Base-by-base conservation (phyloP, 2,888 invertebrate species). In the Tanypteryx hageni region DNA sequence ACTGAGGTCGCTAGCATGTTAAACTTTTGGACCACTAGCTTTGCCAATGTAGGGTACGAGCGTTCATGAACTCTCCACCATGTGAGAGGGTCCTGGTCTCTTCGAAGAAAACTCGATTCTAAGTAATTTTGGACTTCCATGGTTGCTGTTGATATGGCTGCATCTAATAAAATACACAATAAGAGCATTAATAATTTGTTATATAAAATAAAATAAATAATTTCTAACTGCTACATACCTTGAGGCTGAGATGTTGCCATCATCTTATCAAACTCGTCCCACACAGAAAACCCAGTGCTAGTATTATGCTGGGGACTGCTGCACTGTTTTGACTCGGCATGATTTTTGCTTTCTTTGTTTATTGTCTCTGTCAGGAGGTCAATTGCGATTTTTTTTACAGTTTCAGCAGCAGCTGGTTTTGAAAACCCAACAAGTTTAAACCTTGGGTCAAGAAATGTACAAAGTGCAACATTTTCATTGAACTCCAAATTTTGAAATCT, bases 191-290 rank as follows among this genome's bases (percentile, higher is more conserved):
- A 44, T 5, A 44, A 44, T 44, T 44, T 44, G 44, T 44, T 5
- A 44, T 44, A 5, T 44, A 3, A 44, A 3, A 3, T 44, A 44
- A 1, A 44, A 44, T 44, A 44, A 44, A 44, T 44, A 44, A 44
- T 44, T n/a, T 44, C 44, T 1, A 44, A 3, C 44, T 44, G n/a
- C n/a, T n/a, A n/a, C n/a, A n/a, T 83, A 10, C 83, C 83, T 9
- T 57, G 83, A 18, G 83, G 83, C 57, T 83, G 83, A 1, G 57
- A 44, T 31, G 44, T 57, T n/a, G 44, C 57, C 0, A 83, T 57
- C 56, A 83, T 57, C n/a, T 27, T 83, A 57, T 56, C 83, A 13
- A 83, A 83, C 56, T 83, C 83, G 9, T 83, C 83, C 83, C 83
- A 83, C 11, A 57, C 83, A 16, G 83, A 83, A 4, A 83, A 57